Evolutionary conservation across 2,888 invertebrate species (phyloP), one percentile per base, ranked within the genome.

Genomic region (Spialia ferax): DNA sequence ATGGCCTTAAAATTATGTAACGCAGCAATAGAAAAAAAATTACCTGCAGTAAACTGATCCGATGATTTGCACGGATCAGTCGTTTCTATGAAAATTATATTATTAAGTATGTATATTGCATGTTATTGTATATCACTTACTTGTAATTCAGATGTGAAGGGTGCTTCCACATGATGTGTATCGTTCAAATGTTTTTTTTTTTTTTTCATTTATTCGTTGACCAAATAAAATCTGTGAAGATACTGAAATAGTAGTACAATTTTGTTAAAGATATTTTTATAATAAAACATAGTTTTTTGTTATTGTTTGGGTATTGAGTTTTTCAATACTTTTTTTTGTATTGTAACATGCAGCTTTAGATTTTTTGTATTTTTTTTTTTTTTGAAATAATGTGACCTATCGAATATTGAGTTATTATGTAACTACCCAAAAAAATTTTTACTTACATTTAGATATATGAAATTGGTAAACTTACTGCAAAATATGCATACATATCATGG

Each of bases 1-100:
- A 75, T 75, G 73, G 74, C 69, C 68, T 68, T 70, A 65, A 59
- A 59, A 38, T 59, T 52, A 23, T 4, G 5, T 26, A 38, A 65
- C 13, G 59, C 65, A 59, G 59, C 65, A 59, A 65, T 65, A 65
- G 59, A 26, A n/a, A 35, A 59, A 65, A 59, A n/a, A n/a, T n/a
- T n/a, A n/a, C n/a, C n/a, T 65, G 38, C 59, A 52, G 38, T 57
- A n/a, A n/a, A 65, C 57, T 38, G 26, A 59, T 65, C 18, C 22
- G 59, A 59, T 23, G 26, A 50, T 26, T 59, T 65, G 52, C 38
- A 15, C 42, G 23, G 50, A 23, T 23, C 50, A 23, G 48, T 64
- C n/a, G 35, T 64, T 57, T 57, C 35, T 57, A 29, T 22, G 22
- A 50, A 57, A 56, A 56, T 15, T 56, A 63, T 63, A 32, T 48